Percentiles rank a stretch among this genome's conserved stretches.
These are phyloP conservation scores for Pollicipes pollicipes DNA, from an alignment of 1,140 invertebrate species.

Conservation along the genomic window DNA sequence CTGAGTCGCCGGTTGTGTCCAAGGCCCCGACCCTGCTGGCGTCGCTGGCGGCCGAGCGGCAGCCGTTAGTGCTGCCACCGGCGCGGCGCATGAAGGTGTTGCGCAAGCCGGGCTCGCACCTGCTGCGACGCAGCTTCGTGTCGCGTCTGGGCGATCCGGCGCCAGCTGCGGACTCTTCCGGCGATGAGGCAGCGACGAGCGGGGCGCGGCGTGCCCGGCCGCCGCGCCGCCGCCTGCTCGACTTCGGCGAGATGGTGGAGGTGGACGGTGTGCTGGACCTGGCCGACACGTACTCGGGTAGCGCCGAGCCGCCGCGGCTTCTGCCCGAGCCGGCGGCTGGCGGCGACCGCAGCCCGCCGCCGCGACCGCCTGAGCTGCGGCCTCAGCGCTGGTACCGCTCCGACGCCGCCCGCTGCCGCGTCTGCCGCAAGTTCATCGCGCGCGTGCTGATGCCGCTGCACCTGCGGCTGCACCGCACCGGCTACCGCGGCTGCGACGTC, in stretches of 20 bases:
- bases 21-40: neutral
- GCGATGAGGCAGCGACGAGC: neutral
- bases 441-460: neutral
- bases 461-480: neutral
- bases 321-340: neutral
- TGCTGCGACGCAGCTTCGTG: neutral
- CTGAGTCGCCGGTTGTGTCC: no score
- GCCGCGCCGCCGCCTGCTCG: neutral
- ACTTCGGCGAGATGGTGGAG: neutral
- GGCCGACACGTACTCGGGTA: neutral
- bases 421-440: neutral
- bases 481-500: neutral
- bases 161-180: neutral
- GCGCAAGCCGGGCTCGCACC: neutral
- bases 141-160: no score
- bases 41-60: neutral
- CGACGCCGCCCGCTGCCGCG: neutral
- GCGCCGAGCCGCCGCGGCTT: neutral
- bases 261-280: neutral
- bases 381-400: neutral
- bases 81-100: neutral
- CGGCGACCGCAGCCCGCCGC: neutral
- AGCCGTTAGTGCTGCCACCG: neutral
- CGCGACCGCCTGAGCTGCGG: neutral
- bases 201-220: no score